A percentile compares a stretch with the other conserved stretches of the same genome.
Conservation (phyloP, 2,113 vertebrate genomes). For the Tiliqua scincoides region DNA sequence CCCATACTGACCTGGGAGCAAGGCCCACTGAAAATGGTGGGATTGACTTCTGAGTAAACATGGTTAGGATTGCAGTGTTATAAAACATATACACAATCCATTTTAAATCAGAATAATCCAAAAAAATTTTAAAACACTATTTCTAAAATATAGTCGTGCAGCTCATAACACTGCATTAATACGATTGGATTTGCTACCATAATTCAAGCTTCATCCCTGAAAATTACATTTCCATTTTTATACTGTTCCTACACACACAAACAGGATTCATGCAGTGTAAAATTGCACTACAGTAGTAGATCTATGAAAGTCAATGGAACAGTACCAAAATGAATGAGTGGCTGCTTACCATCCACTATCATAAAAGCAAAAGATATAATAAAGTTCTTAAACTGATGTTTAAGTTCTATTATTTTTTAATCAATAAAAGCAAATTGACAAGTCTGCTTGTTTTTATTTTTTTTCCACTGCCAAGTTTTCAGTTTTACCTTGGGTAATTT, state of each 20-base stretch:
- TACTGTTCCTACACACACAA: too few relatives aligned
- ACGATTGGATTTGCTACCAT: not conserved
- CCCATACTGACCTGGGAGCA: too few relatives aligned
- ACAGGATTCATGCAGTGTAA: not conserved
- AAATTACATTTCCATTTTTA: not conserved
- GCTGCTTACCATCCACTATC: not conserved
- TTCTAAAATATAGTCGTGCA: not conserved
- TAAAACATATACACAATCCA: not conserved
- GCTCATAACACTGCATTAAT: not conserved
- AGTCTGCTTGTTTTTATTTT: not conserved
- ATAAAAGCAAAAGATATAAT: not conserved
- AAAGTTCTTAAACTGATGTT: not conserved
- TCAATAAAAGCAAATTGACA: not conserved
- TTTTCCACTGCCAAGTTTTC: not conserved
- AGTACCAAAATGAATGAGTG: not conserved
- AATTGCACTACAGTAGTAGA: too few relatives aligned
- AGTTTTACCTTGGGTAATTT: not conserved
- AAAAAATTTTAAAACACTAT: not conserved
- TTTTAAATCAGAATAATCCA: not conserved
- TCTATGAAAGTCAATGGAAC: not conserved
- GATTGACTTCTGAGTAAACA: too few relatives aligned
- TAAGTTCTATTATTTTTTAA: not conserved
- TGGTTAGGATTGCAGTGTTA: too few relatives aligned
- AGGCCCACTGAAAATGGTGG: too few relatives aligned
- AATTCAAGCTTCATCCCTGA: not conserved